phyloP scores from a whole-genome alignment of 2,888 invertebrate species.

The Andrena hattorfiana region DNA sequence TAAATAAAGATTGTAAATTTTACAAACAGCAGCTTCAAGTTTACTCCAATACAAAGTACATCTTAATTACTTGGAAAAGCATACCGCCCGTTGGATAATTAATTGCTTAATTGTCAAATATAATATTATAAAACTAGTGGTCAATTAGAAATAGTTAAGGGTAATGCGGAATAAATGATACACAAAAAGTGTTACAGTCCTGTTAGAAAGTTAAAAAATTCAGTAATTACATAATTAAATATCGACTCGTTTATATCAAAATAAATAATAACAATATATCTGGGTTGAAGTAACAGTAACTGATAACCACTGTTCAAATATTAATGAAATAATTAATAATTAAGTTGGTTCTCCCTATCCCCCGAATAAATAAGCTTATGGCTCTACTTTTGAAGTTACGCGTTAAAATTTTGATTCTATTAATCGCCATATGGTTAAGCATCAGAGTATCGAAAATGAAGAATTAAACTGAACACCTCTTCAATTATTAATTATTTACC shows the following conservation, averaged over 20 bases:
- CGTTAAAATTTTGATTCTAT: constrained; percentile 8
- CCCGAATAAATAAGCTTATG: constrained; percentile 4
- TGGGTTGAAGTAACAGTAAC: constrained; percentile 13
- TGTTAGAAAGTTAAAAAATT: constrained; percentile 1
- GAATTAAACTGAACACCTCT: constrained; percentile 25
- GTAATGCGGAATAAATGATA: constrained; percentile 21
- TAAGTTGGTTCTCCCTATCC: constrained; percentile 13
- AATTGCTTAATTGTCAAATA: constrained; percentile 19
- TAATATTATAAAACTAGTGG: constrained; percentile 13
- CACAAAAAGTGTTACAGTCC: neutral
- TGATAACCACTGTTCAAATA: constrained; percentile 15
- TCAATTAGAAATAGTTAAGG: constrained; percentile 12
- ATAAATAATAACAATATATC: constrained; percentile 42
- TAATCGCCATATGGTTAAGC: neutral
- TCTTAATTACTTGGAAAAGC: constrained; percentile 12
- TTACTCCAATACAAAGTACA: constrained; percentile 14
- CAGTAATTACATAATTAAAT: neutral
- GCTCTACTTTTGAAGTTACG: neutral
- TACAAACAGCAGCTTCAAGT: constrained; percentile 9
- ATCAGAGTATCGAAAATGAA: constrained; percentile 1
- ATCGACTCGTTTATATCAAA: constrained; percentile 24
- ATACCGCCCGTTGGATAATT: neutral
- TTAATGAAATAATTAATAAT: constrained; percentile 43
- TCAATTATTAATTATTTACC: constrained; percentile 53
- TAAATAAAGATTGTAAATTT: constrained; percentile 20